A percentile compares a stretch with the other conserved stretches of the same genome.
Conservation (phyloP, 2,888 invertebrate species). For the Eilema griseolum region DNA sequence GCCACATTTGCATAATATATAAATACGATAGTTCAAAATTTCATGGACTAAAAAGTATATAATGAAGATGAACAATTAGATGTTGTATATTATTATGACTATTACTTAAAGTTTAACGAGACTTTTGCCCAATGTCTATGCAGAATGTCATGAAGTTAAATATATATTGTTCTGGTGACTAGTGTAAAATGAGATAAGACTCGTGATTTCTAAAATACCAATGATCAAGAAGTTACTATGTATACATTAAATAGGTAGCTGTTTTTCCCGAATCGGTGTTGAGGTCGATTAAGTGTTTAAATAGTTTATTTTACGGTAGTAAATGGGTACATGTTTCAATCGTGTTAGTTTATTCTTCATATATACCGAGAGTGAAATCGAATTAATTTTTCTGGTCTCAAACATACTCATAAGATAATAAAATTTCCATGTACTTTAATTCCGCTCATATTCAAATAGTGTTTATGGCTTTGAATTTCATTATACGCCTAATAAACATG, state of each 20-base stretch:
- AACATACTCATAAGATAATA: no score
- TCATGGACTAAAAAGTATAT: conserved; percentile 59
- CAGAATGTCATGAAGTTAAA: background rate
- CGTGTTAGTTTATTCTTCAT: no score
- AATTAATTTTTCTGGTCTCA: background rate
- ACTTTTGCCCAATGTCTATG: background rate
- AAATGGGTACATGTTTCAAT: no score
- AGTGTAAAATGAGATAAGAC: background rate
- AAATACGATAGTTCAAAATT: conserved; percentile 59
- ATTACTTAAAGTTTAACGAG: background rate
- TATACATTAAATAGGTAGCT: background rate
- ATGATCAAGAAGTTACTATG: background rate
- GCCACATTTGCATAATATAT: background rate
- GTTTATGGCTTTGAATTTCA: background rate
- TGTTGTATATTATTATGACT: background rate
- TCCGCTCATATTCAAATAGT: background rate
- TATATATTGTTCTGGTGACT: background rate
- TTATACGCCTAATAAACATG: background rate
- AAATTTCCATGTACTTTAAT: no score
- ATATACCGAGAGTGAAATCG: no score
- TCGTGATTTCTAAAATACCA: background rate
- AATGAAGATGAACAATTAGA: conserved; percentile 23
- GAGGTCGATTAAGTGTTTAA: no score
- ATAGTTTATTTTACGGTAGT: no score
- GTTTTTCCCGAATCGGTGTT: background rate